Evolutionary conservation across 2,113 vertebrate genomes (phyloP).

Genomic region (Neodon shergylaensis): DNA sequence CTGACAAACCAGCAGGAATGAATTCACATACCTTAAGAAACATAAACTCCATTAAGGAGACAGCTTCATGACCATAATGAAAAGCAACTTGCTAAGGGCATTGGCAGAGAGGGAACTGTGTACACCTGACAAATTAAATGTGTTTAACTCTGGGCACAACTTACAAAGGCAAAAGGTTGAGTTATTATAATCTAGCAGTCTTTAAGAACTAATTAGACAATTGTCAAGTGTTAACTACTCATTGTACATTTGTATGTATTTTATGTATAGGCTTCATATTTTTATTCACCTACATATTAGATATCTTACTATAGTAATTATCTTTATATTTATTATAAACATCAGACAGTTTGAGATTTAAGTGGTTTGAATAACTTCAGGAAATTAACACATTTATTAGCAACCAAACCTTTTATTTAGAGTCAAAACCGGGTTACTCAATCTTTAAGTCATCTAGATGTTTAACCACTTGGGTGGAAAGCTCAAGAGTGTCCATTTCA

Average conservation of each 20-base stretch:
- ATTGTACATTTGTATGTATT: neutral
- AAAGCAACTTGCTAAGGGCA: neutral
- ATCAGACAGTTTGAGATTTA: neutral
- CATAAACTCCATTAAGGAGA: neutral
- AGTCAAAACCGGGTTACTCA: neutral
- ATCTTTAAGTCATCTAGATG: neutral
- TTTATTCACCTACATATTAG: neutral
- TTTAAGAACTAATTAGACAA: neutral
- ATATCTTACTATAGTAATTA: neutral
- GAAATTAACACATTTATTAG: neutral
- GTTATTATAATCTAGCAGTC: neutral
- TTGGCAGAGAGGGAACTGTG: neutral
- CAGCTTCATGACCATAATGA: neutral
- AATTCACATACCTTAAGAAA: neutral
- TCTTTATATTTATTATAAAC: neutral
- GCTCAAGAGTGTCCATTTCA: neutral
- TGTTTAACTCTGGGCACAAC: neutral
- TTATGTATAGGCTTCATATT: neutral
- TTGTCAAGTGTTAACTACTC: neutral
- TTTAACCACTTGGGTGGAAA: slow-evolving; percentile 24
- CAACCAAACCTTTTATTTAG: neutral
- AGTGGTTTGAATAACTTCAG: neutral
- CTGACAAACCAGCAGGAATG: neutral
- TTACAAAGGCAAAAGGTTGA: neutral
- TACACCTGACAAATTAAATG: neutral